Evolutionary conservation across 2,888 invertebrate species (phyloP).

Genomic region (Orchestes rusci): DNA sequence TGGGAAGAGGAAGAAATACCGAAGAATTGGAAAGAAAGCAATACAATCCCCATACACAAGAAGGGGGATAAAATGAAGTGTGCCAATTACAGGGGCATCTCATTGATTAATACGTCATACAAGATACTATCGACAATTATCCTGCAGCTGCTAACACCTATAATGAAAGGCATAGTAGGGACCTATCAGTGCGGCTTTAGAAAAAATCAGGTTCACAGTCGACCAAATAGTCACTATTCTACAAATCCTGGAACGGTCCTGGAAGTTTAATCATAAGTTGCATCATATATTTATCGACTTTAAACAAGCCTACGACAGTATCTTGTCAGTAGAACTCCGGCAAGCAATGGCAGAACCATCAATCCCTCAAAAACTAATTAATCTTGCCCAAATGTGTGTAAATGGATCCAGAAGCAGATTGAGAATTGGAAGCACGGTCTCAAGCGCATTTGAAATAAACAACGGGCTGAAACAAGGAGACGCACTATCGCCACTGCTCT

Average conservation of each 20-base stretch:
- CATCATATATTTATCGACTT: slow-evolving; percentile 20
- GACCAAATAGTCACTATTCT: slow-evolving; percentile 11
- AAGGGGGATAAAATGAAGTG: too few species aligned
- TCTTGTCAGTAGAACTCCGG: slow-evolving; percentile 16
- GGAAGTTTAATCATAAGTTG: slow-evolving; percentile 13
- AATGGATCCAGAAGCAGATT: not conserved
- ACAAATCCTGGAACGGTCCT: slow-evolving; percentile 15
- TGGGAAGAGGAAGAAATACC: too few species aligned
- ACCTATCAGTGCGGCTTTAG: too few species aligned
- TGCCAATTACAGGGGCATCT: not conserved
- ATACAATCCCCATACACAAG: not conserved
- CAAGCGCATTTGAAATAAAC: not conserved
- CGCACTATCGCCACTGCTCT: not conserved
- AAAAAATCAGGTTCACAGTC: slow-evolving; percentile 5
- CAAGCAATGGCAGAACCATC: slow-evolving; percentile 17
- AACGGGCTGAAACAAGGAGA: not conserved
- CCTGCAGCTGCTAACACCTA: too few species aligned
- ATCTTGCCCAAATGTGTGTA: slow-evolving; percentile 11
- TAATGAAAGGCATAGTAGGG: too few species aligned
- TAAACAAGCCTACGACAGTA: too few species aligned
- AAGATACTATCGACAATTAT: too few species aligned
- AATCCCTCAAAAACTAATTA: slow-evolving; percentile 15
- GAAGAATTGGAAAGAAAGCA: too few species aligned
- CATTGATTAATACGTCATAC: too few species aligned
- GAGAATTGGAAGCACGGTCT: not conserved